Percentiles rank a stretch among this genome's conserved stretches.
Conservation (phyloP, 30 jellyfish, hydroid and myxozoan species). For the Mastigias papua region DNA sequence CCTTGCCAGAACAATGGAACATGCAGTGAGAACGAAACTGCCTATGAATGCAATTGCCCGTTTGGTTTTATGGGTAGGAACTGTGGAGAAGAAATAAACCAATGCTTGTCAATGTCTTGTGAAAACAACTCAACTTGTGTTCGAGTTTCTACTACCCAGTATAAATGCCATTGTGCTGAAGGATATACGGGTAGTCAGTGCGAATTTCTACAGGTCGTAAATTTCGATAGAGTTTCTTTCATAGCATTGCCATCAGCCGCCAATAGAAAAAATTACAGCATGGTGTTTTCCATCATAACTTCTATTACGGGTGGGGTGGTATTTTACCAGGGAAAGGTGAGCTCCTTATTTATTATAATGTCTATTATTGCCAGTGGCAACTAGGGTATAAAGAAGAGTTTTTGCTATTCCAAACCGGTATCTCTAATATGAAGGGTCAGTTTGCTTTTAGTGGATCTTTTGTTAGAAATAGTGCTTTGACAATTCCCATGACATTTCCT, state of each 20-base stretch:
- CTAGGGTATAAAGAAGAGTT: too few species aligned
- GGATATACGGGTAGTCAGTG: constrained; percentile 55
- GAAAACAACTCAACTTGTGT: constrained; percentile 55
- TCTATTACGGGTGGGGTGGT: constrained; percentile 31
- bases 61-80: constrained; percentile 56
- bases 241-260: constrained; percentile 51
- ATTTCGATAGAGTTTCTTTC: constrained; percentile 41
- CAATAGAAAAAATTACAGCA: constrained; percentile 2
- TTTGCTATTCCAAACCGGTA: too few species aligned
- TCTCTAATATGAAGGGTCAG: too few species aligned
- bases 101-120: constrained; percentile 66
- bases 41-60: constrained; percentile 35
- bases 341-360: neutral
- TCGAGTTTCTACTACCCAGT: constrained; percentile 41
- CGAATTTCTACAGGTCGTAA: constrained; percentile 53
- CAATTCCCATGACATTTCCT: too few species aligned
- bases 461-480: too few species aligned
- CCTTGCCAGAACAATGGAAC: constrained; percentile 75
- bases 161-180: constrained; percentile 42
- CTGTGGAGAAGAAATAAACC: constrained; percentile 64
- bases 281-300: constrained; percentile 38
- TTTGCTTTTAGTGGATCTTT: too few species aligned
- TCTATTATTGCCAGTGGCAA: neutral
- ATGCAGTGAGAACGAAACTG: constrained; percentile 58
- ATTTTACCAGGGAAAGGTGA: constrained; percentile 71